Evolutionary conservation across 2,113 vertebrate species (phyloP), one percentile per base, ranked within the genome.

Genomic region (Saccopteryx leptura): DNA sequence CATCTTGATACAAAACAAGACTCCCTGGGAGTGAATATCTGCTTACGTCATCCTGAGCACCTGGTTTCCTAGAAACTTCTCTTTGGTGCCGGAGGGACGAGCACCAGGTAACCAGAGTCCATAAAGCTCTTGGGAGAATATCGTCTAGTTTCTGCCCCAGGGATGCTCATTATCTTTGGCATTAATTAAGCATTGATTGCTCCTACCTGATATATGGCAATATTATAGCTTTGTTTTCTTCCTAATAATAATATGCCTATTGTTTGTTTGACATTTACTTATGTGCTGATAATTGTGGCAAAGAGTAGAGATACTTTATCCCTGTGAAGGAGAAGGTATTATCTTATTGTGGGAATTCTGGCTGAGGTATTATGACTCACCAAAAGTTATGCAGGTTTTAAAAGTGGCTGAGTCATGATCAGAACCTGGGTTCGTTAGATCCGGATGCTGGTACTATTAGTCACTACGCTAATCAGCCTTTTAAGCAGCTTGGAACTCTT

Each of bases 51-150:
- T 78, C 66, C 52, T 65, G 23, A 93, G 14, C 26, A 13, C 5
- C 3, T 80, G 78, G 88, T 97, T 97, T 91, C 96, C 78, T 94
- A 52, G 97, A 93, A 79, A 96, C 94, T 1, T 28, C 24, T 88
- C 31, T 10, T 50, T 80, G 63, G 46, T 58, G 52, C 72, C 19
- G 8, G 50, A 93, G 60, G 2, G 58, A 68, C 63, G 17, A 89
- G 19, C 18, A 91, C 23, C n/a, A 80, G 79, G 63, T 33, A 91
- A 93, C 23, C 13, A 1, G 54, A 84, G 72, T 85, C 68, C 58
- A 14, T 31, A 80, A 91, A 85, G 7, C 89, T 66, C 95, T 75
- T 24, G 21, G 89, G 94, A 91, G 58, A 90, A 69, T 9, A 6
- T 54, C 50, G 58, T 78, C 92, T 91, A 33, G 60, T 80, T 60